Conservation (phyloP, 2,797 vertebrate species). For the Orestias chungarensis region DNA sequence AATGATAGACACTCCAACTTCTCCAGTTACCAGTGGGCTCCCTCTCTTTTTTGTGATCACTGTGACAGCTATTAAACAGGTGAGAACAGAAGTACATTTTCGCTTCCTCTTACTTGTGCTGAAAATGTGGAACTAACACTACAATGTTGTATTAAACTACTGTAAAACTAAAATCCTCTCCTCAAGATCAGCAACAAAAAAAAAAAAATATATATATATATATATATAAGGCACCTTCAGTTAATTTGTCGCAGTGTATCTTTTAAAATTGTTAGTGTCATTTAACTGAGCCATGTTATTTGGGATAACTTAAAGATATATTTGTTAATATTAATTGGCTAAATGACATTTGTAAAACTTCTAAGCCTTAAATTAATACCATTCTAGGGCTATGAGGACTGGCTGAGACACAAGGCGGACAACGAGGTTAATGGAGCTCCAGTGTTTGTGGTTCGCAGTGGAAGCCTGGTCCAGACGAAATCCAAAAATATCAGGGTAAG, state of each 20-base stretch:
- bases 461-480: constrained; percentile 96
- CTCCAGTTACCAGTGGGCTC: constrained; percentile 97
- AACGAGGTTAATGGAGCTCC: constrained; percentile 98
- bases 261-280: neutral
- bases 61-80: constrained; percentile 99
- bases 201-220: too few relatives aligned
- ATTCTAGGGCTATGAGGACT: constrained; percentile 94
- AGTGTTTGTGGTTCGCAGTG: constrained; percentile 96
- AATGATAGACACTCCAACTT: constrained; percentile 99
- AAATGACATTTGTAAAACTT: neutral
- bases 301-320: neutral
- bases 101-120: constrained; percentile 33
- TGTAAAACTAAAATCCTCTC: too few relatives aligned
- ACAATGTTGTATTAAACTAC: neutral
- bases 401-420: constrained; percentile 97
- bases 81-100: constrained; percentile 63
- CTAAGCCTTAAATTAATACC: neutral
- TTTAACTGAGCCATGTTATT: neutral
- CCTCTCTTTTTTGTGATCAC: constrained; percentile 99
- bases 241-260: neutral
- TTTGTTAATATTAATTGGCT: neutral
- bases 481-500: constrained; percentile 98
- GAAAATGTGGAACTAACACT: constrained; percentile 38
- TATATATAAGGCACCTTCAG: neutral
- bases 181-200: too few relatives aligned